phyloP scores from a whole-genome alignment of 2,113 vertebrate species.

The Murina feae region DNA sequence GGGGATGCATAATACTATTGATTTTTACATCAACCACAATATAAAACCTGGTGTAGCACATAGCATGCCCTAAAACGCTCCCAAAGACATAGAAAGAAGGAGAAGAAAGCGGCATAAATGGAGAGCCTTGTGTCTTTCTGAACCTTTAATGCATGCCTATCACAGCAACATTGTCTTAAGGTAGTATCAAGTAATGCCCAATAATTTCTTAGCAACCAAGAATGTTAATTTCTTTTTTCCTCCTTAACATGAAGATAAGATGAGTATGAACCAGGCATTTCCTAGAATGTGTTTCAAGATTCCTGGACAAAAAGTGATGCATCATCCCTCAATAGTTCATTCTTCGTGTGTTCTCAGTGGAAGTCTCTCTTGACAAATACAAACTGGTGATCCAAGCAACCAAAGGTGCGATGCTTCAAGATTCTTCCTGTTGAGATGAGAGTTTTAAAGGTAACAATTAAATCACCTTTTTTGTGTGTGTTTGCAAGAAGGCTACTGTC shows the following conservation, averaged over 20 bases:
- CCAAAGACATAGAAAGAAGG: background rate
- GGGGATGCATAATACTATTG: background rate
- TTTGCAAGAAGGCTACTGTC: background rate
- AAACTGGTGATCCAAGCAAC: background rate
- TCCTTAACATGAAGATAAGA: background rate
- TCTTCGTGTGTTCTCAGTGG: background rate
- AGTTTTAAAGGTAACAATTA: background rate
- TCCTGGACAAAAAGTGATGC: background rate
- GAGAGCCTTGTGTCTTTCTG: background rate
- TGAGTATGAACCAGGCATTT: background rate
- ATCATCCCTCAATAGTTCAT: background rate
- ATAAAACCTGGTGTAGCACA: background rate
- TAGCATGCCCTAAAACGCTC: background rate
- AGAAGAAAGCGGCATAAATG: background rate
- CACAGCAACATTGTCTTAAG: background rate
- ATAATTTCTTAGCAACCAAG: constrained; percentile 1
- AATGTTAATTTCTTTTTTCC: background rate
- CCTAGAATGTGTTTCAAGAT: background rate
- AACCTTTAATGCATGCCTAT: background rate
- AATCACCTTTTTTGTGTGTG: background rate
- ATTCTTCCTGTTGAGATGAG: background rate
- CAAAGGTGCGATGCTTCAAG: background rate
- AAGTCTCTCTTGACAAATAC: background rate
- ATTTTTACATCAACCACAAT: background rate
- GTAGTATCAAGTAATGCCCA: background rate